Base-by-base conservation (phyloP, 2,888 invertebrate genomes). In the Papilio elwesi region DNA sequence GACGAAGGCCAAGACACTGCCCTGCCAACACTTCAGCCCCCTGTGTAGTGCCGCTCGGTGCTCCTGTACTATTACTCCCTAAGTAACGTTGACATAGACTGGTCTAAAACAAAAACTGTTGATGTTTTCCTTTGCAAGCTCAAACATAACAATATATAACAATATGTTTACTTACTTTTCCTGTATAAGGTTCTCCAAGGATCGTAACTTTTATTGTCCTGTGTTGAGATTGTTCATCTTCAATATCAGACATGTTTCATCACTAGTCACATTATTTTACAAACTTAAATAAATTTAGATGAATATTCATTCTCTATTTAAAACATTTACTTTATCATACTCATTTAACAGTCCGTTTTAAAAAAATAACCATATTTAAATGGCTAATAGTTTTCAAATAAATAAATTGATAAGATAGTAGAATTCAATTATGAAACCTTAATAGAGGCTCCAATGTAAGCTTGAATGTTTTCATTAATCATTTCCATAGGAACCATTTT, bases 171-270 rank as follows among this genome's bases (percentile, higher is more conserved):
- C 94, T 94, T 93, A 97, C 97, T 95, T 98, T 98, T 78, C 98
- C 98, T 78, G 96, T 96, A 74, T 95, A 95, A 68, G 97, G 95
- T 87, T 98, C 97, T 48, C 98, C 98, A 80, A 98, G 94, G 76
- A 98, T 91, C 64, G 97, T 96, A 80, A 97, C 94, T 91, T 97
- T 97, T 78, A 97, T 88, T 82, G 96, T 96, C 87, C 94, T 95
- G 80, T 94, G 95, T 76, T 91, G 86, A 76, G 91, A 83, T 76
- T 92, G 92, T 74, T 95, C 95, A 78, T 96, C 95, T 80, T 96
- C 96, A 77, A 94, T 94, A 87, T 96, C 95, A 73, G 96, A 95
- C 96, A 96, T 96, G 4, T 38, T 62, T 11, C 5, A 59, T 10
- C n/a, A 38, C 6, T 15, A 7, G 11, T 10, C 9, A 68, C 10